phyloP scores from a whole-genome alignment of 2,888 invertebrate species.

The Archips crataeganus region DNA sequence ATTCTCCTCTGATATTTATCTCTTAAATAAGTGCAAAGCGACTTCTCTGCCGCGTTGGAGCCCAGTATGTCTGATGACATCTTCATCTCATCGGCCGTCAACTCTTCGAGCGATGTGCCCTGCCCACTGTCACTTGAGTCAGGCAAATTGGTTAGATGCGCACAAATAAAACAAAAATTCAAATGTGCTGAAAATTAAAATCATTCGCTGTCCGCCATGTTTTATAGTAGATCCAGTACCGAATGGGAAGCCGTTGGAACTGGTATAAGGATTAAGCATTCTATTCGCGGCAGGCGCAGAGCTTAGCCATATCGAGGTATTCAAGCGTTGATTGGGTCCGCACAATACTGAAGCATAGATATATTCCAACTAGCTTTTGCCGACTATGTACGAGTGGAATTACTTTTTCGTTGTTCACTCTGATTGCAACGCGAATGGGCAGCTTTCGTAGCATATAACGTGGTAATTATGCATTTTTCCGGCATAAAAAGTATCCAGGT shows the following conservation, averaged over 20 bases:
- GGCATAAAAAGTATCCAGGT: no score
- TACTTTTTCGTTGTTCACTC: neutral
- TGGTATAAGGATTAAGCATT: neutral
- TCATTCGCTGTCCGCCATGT: neutral
- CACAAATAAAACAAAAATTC: no score
- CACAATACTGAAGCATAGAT: neutral
- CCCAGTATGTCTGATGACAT: no score
- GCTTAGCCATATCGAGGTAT: slow-evolving; percentile 19
- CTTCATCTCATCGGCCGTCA: no score
- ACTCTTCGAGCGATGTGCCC: no score
- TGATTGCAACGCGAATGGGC: neutral
- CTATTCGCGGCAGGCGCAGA: neutral
- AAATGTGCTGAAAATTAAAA: neutral
- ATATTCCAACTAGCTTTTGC: neutral
- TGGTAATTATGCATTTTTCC: no score
- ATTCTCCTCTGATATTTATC: no score
- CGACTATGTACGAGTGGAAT: neutral
- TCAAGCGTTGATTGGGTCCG: slow-evolving; percentile 18
- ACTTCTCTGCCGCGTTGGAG: no score
- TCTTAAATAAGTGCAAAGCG: no score
- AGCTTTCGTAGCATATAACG: no score
- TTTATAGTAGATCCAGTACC: no score
- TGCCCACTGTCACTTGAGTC: no score
- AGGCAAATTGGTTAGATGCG: neutral
- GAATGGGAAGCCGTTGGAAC: neutral